Evolutionary conservation across 2,797 vertebrate genomes (phyloP).

Genomic region (Trachops cirrhosus): DNA sequence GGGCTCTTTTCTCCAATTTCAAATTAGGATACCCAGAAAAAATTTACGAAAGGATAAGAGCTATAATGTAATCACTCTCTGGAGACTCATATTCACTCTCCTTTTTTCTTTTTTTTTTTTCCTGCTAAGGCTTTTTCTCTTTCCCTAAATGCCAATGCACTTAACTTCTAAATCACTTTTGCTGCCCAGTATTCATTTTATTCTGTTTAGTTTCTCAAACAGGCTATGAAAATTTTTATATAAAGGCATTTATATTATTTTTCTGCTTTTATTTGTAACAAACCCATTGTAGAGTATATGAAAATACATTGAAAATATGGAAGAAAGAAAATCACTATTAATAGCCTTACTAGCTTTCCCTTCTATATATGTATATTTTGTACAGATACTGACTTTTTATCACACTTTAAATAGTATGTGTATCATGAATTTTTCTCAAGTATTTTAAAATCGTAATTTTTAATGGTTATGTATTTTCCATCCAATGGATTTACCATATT

Average conservation of each 20-base stretch:
- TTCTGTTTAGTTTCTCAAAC: background rate
- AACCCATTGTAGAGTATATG: background rate
- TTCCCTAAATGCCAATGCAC: background rate
- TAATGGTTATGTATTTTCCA: background rate
- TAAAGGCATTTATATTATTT: background rate
- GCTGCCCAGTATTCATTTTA: background rate
- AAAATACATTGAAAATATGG: background rate
- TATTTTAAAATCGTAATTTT: background rate
- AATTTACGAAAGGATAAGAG: background rate
- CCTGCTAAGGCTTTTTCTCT: background rate
- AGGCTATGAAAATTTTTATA: background rate
- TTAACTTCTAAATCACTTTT: background rate
- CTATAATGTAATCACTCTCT: background rate
- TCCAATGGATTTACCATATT: background rate
- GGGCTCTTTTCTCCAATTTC: background rate
- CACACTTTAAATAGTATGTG: background rate
- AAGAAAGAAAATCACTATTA: background rate
- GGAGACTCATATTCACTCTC: background rate
- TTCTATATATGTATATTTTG: background rate
- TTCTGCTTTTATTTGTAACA: background rate
- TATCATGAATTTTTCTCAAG: background rate
- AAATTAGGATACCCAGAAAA: background rate
- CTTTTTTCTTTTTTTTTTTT: background rate
- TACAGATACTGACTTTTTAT: background rate
- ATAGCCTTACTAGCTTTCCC: background rate